These are phyloP conservation scores for Tokudaia muenninki DNA, from an alignment of 2,797 vertebrate genomes.

Conservation along the genomic window DNA sequence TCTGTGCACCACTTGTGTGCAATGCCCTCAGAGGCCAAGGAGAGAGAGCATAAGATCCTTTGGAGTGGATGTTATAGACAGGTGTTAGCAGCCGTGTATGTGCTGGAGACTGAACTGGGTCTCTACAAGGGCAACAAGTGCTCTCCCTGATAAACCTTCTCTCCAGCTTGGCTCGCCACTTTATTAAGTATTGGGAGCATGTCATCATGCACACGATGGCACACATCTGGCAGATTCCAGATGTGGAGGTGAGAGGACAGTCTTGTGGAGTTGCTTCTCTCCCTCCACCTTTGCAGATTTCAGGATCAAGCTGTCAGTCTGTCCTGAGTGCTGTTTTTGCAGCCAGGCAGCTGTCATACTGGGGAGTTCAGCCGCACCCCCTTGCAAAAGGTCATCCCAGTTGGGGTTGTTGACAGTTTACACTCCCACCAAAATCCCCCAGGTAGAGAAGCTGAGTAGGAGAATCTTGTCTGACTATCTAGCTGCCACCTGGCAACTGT, in stretches of 20 bases:
- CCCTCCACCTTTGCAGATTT: not conserved
- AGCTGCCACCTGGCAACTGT: not conserved
- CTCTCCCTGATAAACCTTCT: too few species aligned
- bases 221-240: not conserved
- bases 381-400: not conserved
- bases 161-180: not conserved
- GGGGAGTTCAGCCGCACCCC: not conserved
- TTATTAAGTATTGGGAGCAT: not conserved
- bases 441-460: not conserved
- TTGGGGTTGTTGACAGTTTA: not conserved
- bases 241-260: not conserved
- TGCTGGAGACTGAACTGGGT: not conserved
- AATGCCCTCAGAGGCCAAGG: not conserved
- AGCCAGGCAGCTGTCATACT: not conserved
- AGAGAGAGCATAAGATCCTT: not conserved
- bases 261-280: not conserved
- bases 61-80: not conserved
- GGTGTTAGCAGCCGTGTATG: not conserved
- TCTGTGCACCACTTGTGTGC: not conserved
- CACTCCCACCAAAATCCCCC: not conserved
- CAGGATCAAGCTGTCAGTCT: not conserved
- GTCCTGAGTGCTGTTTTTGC: not conserved
- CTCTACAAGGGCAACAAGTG: not conserved
- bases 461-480: not conserved
- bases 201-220: not conserved